Conservation (phyloP, 2,888 invertebrate genomes). For the Amiota mariae region DNA sequence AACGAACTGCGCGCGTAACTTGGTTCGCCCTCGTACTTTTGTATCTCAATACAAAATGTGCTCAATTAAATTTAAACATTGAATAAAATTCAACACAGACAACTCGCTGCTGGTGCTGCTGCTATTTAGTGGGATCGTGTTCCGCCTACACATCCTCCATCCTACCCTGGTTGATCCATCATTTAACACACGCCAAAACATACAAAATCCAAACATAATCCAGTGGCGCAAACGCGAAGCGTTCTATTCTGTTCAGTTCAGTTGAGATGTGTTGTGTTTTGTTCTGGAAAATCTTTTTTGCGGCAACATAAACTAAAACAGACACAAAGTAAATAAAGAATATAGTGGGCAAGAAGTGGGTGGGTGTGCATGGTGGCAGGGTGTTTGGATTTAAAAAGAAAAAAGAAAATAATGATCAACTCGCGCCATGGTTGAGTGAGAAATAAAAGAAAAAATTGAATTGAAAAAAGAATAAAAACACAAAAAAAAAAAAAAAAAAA, state of each 20-base stretch:
- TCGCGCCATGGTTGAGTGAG: too few species aligned
- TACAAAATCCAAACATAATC: constrained; percentile 9
- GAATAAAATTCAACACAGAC: constrained; percentile 46
- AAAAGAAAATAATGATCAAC: too few species aligned
- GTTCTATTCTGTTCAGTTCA: too few species aligned
- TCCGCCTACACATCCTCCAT: too few species aligned
- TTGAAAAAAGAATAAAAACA: neutral
- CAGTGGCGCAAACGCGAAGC: constrained; percentile 7
- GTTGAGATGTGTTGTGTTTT: neutral
- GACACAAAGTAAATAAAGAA: too few species aligned
- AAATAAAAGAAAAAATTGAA: neutral
- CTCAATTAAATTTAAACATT: constrained; percentile 60
- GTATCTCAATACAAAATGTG: constrained; percentile 31
- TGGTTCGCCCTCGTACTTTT: too few species aligned
- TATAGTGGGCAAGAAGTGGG: too few species aligned
- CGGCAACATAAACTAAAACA: constrained; percentile 23
- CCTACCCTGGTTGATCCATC: too few species aligned
- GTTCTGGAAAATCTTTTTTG: constrained; percentile 55
- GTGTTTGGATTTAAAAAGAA: too few species aligned
- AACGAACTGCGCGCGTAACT: too few species aligned
- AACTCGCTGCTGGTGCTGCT: neutral
- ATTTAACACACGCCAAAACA: too few species aligned
- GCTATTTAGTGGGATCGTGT: neutral
- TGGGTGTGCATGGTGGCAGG: too few species aligned
- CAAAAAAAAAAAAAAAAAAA: constrained; percentile 6